These are phyloP conservation scores for Tamias sibiricus DNA, from an alignment of 2,113 vertebrate genomes.

Conservation along the genomic window DNA sequence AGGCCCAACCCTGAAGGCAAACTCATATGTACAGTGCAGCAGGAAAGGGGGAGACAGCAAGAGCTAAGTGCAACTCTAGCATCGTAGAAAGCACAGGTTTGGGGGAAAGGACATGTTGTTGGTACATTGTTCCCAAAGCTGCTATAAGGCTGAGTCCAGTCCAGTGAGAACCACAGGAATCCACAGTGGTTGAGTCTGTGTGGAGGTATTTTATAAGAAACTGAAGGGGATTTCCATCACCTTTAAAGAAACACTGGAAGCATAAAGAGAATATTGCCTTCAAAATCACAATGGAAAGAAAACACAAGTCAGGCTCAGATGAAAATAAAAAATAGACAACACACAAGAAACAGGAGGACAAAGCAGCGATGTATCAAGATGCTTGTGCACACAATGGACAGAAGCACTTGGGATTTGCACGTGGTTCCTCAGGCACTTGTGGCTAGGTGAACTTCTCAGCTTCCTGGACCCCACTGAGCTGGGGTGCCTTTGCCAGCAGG, in stretches of 20 bases:
- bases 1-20: neutral
- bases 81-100: too few species aligned
- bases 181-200: neutral
- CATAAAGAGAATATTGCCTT: neutral
- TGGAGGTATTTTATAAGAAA: neutral
- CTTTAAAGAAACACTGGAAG: neutral
- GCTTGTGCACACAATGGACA: accelerated
- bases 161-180: too few species aligned
- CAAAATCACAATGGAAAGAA: neutral
- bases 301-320: neutral
- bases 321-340: neutral
- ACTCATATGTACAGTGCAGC: neutral
- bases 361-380: neutral
- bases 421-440: accelerated
- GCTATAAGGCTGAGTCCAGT: neutral
- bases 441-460: neutral
- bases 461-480: too few species aligned
- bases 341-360: neutral
- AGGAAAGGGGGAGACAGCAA: accelerated
- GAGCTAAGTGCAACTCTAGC: too few species aligned
- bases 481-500: too few species aligned
- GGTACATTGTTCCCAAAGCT: neutral
- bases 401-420: neutral
- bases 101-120: neutral
- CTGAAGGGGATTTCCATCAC: neutral